Conservation (phyloP, 1,140 invertebrate species). For the Drosophila ogumai region DNA sequence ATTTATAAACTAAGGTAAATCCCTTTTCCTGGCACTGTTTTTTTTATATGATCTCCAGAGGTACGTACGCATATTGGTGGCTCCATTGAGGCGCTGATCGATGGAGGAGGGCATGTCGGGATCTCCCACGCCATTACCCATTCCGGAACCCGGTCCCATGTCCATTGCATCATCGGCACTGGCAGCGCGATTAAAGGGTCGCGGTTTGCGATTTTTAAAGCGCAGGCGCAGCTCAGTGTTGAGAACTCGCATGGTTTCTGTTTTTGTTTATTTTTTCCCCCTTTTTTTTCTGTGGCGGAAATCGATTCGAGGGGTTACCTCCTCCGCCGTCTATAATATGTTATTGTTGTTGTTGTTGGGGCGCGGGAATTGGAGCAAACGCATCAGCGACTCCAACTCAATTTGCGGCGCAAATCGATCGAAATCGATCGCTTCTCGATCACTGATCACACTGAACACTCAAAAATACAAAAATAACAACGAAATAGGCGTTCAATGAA, state of each 20-base stretch:
- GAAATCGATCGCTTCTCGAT: constrained; percentile 29
- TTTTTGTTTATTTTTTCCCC: neutral
- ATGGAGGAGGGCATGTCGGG: neutral
- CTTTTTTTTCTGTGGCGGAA: constrained; percentile 12
- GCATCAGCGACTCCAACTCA: constrained; percentile 66
- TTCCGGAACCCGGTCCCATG: constrained; percentile 9
- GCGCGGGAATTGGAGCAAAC: constrained; percentile 63
- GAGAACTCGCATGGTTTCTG: constrained; percentile 64
- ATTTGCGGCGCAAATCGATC: constrained; percentile 31
- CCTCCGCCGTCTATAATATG: neutral
- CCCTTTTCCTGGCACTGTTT: neutral
- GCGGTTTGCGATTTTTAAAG: constrained; percentile 80
- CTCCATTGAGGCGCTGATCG: constrained; percentile 34
- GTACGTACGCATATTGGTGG: constrained; percentile 56
- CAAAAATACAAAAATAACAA: constrained; percentile 25
- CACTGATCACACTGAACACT: constrained; percentile 25
- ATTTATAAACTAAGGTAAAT: neutral
- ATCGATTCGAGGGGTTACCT: constrained; percentile 13
- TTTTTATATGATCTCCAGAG: neutral
- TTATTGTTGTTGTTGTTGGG: constrained; percentile 17
- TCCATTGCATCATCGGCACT: constrained; percentile 73
- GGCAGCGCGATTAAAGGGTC: constrained; percentile 77
- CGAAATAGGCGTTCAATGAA: constrained; percentile 13
- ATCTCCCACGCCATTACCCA: constrained; percentile 10
- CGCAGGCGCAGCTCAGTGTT: constrained; percentile 77